These are phyloP conservation scores for Anarsia innoxiella DNA, from an alignment of 2,888 invertebrate genomes.

Conservation along the genomic window DNA sequence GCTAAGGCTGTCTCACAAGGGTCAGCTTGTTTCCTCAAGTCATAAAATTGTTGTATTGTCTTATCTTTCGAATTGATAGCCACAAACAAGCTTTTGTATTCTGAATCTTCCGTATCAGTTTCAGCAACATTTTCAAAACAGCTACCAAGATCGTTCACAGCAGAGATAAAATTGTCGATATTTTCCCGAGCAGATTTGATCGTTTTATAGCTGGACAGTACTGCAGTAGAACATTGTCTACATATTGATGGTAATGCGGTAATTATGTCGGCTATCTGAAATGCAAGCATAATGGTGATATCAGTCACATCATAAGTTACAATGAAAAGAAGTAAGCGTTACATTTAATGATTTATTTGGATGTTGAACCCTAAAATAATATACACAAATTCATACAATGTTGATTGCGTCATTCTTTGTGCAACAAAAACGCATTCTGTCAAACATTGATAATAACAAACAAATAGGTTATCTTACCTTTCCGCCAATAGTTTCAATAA, in stretches of 20 bases:
- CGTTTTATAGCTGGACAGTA: constrained; percentile 6
- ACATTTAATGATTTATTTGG: no score
- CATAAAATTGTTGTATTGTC: constrained; percentile 12
- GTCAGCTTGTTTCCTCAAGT: neutral
- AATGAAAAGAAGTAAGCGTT: no score
- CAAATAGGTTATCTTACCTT: constrained; percentile 6
- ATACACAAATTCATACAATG: neutral
- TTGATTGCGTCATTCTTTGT: neutral
- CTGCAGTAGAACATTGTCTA: neutral
- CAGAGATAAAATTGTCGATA: constrained; percentile 1
- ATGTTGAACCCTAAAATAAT: no score
- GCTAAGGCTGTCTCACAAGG: constrained; percentile 5
- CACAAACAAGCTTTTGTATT: constrained; percentile 8
- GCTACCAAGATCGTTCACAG: constrained; percentile 4
- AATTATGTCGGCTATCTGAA: constrained; percentile 6
- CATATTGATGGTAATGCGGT: constrained; percentile 2
- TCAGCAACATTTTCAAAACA: constrained; percentile 11
- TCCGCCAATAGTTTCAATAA: constrained; percentile 4
- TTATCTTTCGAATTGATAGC: constrained; percentile 7
- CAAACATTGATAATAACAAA: neutral
- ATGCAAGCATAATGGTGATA: no score
- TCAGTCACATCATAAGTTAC: no score
- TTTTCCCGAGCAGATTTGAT: constrained; percentile 3
- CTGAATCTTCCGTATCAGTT: no score
- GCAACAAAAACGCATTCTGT: constrained; percentile 4